Base-by-base conservation (phyloP, 2,888 invertebrate genomes). In the Pristionchus arcanus region DNA sequence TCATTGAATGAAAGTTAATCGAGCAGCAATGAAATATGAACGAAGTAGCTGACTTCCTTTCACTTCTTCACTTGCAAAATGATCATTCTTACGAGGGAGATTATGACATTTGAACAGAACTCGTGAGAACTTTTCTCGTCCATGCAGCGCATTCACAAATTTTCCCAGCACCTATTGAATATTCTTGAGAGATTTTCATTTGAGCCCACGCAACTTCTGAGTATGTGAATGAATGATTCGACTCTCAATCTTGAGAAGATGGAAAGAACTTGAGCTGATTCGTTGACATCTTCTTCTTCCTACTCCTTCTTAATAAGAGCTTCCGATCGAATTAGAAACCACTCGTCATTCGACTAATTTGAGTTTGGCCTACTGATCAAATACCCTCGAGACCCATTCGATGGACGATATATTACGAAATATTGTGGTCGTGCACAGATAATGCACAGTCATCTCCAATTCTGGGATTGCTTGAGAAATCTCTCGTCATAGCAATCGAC, bases 161-260 rank as follows among this genome's bases (percentile, higher is more conserved):
- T 11, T 81, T 81, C 81, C 81, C 81, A 81, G 81, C 21, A 53
- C 34, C n/a, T 28, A 49, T 81, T 81, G n/a, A 25, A 28, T 42
- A 81, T 81, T 81, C 81, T 15, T 53, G 49, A n/a, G 63, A 49
- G 49, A 81, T 42, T 49, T 63, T 42, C 42, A 42, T 81, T 81
- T 34, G 34, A 81, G 81, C 81, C 81, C 81, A 81, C 81, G 81
- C 81, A 53, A 81, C 81, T 81, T 81, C 81, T 42, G 37, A 49
- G 81, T 42, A 42, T 28, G 21, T 42, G 81, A 81, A 81, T 81
- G 49, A 53, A 49, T 81, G n/a, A 49, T 77, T 71, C 37, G 42
- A 77, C 21, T 81, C 37, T 13, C 37, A 81, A 81, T 81, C 81
- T 53, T 81, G 49, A 42, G 74, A 74, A 49, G 21, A 74, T 74